Evolutionary conservation across 2,888 invertebrate genomes (phyloP).

Genomic region (Nephrotoma flavescens): DNA sequence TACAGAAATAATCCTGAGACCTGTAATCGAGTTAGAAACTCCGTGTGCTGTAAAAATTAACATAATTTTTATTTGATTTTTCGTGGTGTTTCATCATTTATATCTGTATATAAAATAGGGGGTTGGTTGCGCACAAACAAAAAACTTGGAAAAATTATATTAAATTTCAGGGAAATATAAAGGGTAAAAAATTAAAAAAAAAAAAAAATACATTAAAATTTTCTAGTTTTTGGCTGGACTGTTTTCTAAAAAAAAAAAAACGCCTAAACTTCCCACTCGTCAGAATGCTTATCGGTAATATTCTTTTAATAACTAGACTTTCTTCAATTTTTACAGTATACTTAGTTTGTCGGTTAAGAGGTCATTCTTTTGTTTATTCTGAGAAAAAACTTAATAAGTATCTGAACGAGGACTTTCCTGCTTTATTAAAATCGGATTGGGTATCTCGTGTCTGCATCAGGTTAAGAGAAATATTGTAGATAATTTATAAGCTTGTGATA

Average conservation of each 20-base stretch:
- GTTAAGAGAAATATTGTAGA: no score
- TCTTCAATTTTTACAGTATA: no score
- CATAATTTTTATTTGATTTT: constrained; percentile 1
- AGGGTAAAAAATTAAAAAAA: not conserved
- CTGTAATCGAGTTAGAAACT: constrained; percentile 34
- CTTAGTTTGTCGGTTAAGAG: no score
- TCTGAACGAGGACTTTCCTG: no score
- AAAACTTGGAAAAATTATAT: not conserved
- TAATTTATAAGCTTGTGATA: no score
- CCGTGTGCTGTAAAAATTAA: constrained; percentile 36
- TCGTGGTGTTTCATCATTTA: not conserved
- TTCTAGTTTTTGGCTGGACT: not conserved
- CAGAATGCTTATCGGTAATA: no score
- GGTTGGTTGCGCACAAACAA: not conserved
- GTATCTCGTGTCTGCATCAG: no score
- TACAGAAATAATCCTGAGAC: constrained; percentile 38
- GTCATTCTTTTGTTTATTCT: no score
- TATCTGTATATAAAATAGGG: not conserved
- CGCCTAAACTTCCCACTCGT: not conserved
- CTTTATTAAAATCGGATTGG: no score
- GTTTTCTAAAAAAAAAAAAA: not conserved
- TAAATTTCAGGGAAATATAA: not conserved
- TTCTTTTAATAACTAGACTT: no score
- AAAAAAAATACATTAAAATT: not conserved
- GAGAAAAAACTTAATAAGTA: no score